These are phyloP conservation scores for Scartelaos histophorus DNA, from an alignment of 2,113 vertebrate species.

Conservation along the genomic window DNA sequence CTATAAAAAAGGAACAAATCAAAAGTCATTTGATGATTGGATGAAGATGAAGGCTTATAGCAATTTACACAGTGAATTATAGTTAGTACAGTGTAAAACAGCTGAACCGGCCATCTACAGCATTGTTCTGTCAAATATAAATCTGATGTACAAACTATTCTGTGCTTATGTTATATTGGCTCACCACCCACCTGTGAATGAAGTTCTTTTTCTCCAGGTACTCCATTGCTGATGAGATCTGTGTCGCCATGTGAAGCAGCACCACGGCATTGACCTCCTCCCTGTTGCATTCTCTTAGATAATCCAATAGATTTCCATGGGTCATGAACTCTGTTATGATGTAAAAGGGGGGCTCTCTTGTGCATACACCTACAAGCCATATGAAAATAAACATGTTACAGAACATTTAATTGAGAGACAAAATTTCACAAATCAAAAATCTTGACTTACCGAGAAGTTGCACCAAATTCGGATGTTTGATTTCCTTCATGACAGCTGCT, in stretches of 20 bases:
- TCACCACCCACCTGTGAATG: conserved; percentile 87
- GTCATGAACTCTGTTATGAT: conserved; percentile 99
- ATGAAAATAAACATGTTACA: background rate
- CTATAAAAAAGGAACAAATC: conserved; percentile 62
- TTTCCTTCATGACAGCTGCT: conserved; percentile 97
- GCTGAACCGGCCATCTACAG: conserved; percentile 24
- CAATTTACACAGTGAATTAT: no score
- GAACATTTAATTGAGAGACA: background rate
- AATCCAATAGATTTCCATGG: conserved; percentile 94
- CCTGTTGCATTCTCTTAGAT: conserved; percentile 92
- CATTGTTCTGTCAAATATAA: conserved; percentile 22
- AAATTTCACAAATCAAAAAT: background rate
- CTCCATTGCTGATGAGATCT: conserved; percentile 99
- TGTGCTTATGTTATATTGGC: background rate
- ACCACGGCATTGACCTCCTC: conserved; percentile 97
- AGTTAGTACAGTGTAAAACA: conserved; percentile 13
- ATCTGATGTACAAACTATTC: background rate
- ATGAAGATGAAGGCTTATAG: background rate
- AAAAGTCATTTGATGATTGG: background rate
- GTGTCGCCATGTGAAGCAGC: conserved; percentile 98
- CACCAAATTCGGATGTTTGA: conserved; percentile 97
- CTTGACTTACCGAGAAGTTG: conserved; percentile 88
- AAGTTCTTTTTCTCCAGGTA: conserved; percentile 99
- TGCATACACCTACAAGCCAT: conserved; percentile 87
- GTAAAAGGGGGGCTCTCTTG: conserved; percentile 95